Percentiles rank a stretch among this genome's conserved stretches.
phyloP scores from a whole-genome alignment of 1,140 invertebrate genomes.

The Eupristina koningsbergeri region DNA sequence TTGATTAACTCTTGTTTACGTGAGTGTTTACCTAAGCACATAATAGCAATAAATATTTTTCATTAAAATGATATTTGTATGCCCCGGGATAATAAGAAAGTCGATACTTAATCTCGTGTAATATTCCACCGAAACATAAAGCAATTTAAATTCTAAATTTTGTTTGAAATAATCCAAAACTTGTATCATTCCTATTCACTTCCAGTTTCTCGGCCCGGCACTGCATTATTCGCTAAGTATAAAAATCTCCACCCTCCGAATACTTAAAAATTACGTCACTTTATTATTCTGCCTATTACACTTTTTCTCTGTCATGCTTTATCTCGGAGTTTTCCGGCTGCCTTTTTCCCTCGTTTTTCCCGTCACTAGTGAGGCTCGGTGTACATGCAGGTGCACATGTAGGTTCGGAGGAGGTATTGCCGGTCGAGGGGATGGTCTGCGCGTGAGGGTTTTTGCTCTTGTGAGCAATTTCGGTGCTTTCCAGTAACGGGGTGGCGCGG shows the following conservation, averaged over 20 bases:
- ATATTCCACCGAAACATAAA: neutral
- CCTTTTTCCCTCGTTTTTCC: neutral
- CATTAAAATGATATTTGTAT: too few species aligned
- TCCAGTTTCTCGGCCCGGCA: neutral
- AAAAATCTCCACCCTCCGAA: neutral
- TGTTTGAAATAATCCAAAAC: neutral
- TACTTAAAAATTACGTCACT: conserved; percentile 24
- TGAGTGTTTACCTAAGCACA: too few species aligned
- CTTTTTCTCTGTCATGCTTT: neutral
- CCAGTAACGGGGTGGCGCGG: conserved; percentile 31
- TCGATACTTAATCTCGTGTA: neutral
- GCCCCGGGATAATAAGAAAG: too few species aligned
- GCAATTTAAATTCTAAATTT: too few species aligned
- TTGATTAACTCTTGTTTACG: too few species aligned
- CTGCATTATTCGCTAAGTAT: neutral
- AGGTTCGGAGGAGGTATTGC: neutral
- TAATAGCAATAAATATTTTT: too few species aligned
- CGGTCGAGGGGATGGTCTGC: neutral
- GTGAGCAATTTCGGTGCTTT: conserved; percentile 42
- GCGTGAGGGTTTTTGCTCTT: conserved; percentile 39
- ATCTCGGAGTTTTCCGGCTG: neutral
- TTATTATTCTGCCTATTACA: conserved; percentile 28
- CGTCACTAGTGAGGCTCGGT: neutral
- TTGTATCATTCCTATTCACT: neutral
- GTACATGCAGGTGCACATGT: neutral